These are phyloP conservation scores for Radopholus similis DNA, from an alignment of 1,140 invertebrate species.

Conservation along the genomic window DNA sequence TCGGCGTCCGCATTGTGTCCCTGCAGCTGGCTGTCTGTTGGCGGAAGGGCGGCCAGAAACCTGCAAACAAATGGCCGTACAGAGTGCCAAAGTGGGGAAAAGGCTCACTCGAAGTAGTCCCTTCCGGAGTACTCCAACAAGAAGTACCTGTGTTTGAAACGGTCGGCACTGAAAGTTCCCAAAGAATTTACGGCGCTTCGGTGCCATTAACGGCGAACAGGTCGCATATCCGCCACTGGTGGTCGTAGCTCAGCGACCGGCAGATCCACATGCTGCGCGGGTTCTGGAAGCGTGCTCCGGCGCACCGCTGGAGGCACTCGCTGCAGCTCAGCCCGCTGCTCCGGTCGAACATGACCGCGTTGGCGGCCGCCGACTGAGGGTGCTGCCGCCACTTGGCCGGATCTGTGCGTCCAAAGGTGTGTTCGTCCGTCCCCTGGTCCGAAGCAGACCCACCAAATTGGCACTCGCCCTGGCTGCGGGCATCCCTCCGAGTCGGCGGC, in stretches of 20 bases:
- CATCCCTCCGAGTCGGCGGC: constrained; percentile 38
- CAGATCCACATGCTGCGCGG: constrained; percentile 41
- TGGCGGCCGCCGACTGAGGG: constrained; percentile 40
- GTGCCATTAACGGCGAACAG: constrained; percentile 50
- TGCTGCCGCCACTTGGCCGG: constrained; percentile 39
- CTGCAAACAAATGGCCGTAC: not conserved
- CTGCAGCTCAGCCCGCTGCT: constrained; percentile 35
- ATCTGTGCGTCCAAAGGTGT: constrained; percentile 24
- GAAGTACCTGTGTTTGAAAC: too few species aligned
- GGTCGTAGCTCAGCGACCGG: constrained; percentile 48
- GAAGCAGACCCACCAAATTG: constrained; percentile 32
- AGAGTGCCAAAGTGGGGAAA: not conserved
- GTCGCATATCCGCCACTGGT: constrained; percentile 49
- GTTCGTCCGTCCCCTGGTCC: not conserved
- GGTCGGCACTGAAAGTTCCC: too few species aligned
- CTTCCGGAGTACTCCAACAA: constrained; percentile 39
- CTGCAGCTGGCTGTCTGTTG: constrained; percentile 39
- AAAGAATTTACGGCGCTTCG: too few species aligned
- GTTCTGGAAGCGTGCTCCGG: constrained; percentile 20
- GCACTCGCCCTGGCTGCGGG: constrained; percentile 33
- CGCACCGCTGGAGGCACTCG: constrained; percentile 43
- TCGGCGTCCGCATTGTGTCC: not conserved
- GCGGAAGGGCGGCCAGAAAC: constrained; percentile 44
- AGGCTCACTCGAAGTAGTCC: constrained; percentile 43
- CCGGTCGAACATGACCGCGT: constrained; percentile 50